Conservation (phyloP, 2,113 vertebrate genomes). For the Mesocricetus auratus region DNA sequence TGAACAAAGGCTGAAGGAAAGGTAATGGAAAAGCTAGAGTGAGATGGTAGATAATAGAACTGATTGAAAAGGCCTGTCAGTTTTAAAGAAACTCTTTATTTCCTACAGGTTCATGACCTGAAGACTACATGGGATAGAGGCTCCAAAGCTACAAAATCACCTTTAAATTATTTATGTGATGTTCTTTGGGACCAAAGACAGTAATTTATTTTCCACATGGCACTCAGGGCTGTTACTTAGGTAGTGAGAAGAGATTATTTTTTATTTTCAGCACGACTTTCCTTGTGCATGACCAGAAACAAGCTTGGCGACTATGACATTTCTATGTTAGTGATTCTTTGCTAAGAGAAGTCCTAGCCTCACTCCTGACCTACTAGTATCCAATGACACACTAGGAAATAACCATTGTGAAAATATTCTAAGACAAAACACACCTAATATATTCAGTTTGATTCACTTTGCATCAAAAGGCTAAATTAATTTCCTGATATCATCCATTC, state of each 20-base stretch:
- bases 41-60: slow-evolving; percentile 19
- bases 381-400: not conserved
- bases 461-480: slow-evolving; percentile 45
- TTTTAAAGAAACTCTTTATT: slow-evolving; percentile 60
- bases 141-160: slow-evolving; percentile 62
- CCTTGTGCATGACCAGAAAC: slow-evolving; percentile 56
- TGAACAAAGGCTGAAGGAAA: slow-evolving; percentile 31
- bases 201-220: slow-evolving; percentile 56
- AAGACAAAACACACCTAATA: not conserved
- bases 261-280: slow-evolving; percentile 56
- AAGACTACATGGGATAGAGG: slow-evolving; percentile 55
- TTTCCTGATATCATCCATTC: not conserved
- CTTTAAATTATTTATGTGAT: slow-evolving; percentile 73
- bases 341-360: not conserved
- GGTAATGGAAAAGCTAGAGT: slow-evolving; percentile 35
- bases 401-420: slow-evolving; percentile 24
- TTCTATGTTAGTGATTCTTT: slow-evolving; percentile 58
- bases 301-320: slow-evolving; percentile 1
- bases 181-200: slow-evolving; percentile 19
- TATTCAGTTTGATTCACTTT: slow-evolving; percentile 44
- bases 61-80: slow-evolving; percentile 25
- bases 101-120: slow-evolving; percentile 43
- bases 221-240: slow-evolving; percentile 25
- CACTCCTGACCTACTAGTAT: not conserved
- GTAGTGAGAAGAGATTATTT: slow-evolving; percentile 69